Percentiles rank a stretch among this genome's conserved stretches.
These are phyloP conservation scores for Oscheius sp. DNA, from an alignment of 2,888 invertebrate genomes.

Conservation along the genomic window DNA sequence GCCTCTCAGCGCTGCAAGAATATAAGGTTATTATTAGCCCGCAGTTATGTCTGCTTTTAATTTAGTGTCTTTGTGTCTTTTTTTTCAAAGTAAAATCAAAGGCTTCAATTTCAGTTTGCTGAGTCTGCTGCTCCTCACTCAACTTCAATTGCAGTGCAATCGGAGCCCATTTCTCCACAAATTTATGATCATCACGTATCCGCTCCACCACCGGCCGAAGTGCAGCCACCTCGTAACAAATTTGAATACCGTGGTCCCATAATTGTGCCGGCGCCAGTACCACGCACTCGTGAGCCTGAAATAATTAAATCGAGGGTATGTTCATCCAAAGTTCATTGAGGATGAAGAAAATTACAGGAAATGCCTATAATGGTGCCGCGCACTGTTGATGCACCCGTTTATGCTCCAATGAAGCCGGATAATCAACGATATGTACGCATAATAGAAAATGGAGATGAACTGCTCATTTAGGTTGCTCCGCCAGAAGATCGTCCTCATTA, in stretches of 20 bases:
- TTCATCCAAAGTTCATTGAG: not conserved
- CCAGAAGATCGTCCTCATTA: conserved; percentile 24
- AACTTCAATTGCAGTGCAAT: conserved; percentile 5
- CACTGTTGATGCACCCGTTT: conserved; percentile 28
- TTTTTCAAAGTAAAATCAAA: not conserved
- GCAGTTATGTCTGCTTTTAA: not conserved
- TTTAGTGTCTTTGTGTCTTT: not conserved
- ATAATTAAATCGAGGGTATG: conserved; percentile 17
- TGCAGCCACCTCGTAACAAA: not conserved
- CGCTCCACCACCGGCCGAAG: not conserved
- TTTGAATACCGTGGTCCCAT: conserved; percentile 25
- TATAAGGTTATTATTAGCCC: not conserved
- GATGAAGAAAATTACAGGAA: conserved; percentile 2
- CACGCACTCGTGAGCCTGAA: conserved; percentile 23
- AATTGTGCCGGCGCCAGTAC: conserved; percentile 26
- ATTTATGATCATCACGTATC: no score
- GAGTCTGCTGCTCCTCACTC: not conserved
- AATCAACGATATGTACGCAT: conserved; percentile 1
- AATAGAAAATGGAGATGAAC: not conserved
- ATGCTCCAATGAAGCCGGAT: conserved; percentile 1
- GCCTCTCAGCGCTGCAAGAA: not conserved
- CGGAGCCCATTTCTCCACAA: not conserved
- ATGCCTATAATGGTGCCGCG: conserved; percentile 21
- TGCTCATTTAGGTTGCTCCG: conserved; percentile 12
- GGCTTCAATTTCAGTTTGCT: conserved; percentile 9